Evolutionary conservation across 1,140 invertebrate species (phyloP), one percentile per base, ranked within the genome.

Genomic region (Lepidurus apus): DNA sequence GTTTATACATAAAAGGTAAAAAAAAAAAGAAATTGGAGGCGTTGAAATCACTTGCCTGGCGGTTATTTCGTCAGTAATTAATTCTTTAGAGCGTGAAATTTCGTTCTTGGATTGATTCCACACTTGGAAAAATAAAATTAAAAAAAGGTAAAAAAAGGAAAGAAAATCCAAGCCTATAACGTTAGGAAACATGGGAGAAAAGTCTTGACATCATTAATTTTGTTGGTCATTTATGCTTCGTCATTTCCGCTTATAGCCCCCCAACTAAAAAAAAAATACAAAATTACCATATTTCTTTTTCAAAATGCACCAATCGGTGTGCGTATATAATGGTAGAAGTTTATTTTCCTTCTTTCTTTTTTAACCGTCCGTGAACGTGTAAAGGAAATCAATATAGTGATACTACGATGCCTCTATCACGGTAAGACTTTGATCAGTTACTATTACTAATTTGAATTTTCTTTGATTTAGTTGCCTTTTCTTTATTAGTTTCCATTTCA

Each of bases 161-260:
- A 65, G 53, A 65, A 65, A 65, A 65, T 65, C 53, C 21, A 21
- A 65, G 53, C 53, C 21, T 65, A 34, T 34, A 65, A 65, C 53
- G 53, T 65, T 65, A 65, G 53, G 53, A 21, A 11, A 65, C 53
- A 65, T 9, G 53, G 53, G 53, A 21, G 53, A 65, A 65, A 21
- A 65, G 53, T 65, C 53, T 65, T 65, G 53, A 65, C 53, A 65
- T 65, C 53, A 65, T 65, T 65, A 65, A 65, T 65, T 65, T 65
- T 65, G 53, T 65, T 65, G 53, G 53, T 65, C 53, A 65, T 65
- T 65, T 65, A n/a, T 65, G 53, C 53, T 65, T 65, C 53, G 53
- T 65, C 53, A 65, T 65, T 65, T 65, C 53, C 53, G 53, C 21
- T 65, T 65, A 65, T 65, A 65, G 53, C 53, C 53, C 53, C 53